Conservation (phyloP, 2,888 invertebrate genomes). For the Trissolcus japonicus region DNA sequence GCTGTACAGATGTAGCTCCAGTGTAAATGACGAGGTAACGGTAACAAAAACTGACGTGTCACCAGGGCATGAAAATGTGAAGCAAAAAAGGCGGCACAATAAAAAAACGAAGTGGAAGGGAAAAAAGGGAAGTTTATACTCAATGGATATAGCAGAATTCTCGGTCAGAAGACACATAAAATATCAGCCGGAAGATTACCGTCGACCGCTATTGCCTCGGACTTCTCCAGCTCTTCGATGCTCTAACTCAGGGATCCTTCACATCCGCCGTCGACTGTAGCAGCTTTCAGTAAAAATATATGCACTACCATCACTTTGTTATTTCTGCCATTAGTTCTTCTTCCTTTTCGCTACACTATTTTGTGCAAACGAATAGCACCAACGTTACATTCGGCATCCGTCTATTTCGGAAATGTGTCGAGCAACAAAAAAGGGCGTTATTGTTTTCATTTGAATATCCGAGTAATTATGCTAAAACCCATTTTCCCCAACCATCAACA, state of each 20-base stretch:
- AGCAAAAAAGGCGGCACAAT: slow-evolving; percentile 28
- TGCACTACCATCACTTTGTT: slow-evolving; percentile 70
- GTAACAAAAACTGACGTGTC: slow-evolving; percentile 41
- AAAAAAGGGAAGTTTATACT: slow-evolving; percentile 41
- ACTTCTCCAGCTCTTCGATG: slow-evolving; percentile 59
- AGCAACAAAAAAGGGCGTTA: slow-evolving; percentile 7
- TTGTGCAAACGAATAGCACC: slow-evolving; percentile 21
- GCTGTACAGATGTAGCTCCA: slow-evolving; percentile 33
- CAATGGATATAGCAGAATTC: slow-evolving; percentile 59
- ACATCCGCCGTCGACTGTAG: slow-evolving; percentile 67
- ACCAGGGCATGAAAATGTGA: slow-evolving; percentile 39
- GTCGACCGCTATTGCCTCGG: slow-evolving; percentile 63
- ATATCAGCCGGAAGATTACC: slow-evolving; percentile 74
- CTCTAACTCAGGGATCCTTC: slow-evolving; percentile 61
- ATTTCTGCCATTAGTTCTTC: slow-evolving; percentile 53
- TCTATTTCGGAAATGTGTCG: neutral
- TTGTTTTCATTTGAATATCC: slow-evolving; percentile 6
- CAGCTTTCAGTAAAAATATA: slow-evolving; percentile 69
- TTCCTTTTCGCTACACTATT: slow-evolving; percentile 20
- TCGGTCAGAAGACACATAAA: slow-evolving; percentile 70
- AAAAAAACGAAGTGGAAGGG: slow-evolving; percentile 25
- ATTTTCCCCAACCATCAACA: neutral
- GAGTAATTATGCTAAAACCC: neutral
- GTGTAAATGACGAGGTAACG: slow-evolving; percentile 54
- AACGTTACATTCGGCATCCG: slow-evolving; percentile 9